phyloP scores from a whole-genome alignment of 2,888 invertebrate species.

The Drosophila subquinaria region DNA sequence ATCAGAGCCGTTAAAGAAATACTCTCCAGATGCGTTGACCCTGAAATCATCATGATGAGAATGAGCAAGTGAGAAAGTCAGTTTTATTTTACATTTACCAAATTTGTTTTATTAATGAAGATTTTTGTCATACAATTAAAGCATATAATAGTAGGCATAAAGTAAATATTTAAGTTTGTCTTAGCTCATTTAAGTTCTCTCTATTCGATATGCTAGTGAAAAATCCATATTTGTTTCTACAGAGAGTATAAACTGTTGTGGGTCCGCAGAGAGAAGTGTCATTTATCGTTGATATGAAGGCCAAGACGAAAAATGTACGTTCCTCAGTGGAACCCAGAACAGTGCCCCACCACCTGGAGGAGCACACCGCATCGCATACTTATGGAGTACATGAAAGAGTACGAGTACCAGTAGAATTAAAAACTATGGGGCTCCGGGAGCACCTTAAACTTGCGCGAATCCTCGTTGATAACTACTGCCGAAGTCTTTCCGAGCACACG shows the following conservation, averaged over 20 bases:
- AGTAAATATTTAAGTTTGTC: constrained; percentile 34
- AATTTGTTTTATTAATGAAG: constrained; percentile 72
- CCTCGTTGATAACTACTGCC: constrained; percentile 70
- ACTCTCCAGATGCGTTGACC: background rate
- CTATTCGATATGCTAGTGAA: constrained; percentile 33
- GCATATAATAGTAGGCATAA: constrained; percentile 60
- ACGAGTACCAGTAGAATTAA: constrained; percentile 15
- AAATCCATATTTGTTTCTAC: constrained; percentile 43
- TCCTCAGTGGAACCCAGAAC: constrained; percentile 74
- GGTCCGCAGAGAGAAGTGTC: constrained; percentile 77
- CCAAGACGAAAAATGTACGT: constrained; percentile 58
- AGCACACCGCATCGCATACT: background rate
- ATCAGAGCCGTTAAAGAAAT: background rate
- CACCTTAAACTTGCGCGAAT: constrained; percentile 65
- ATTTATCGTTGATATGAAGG: constrained; percentile 37
- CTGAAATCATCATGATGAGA: background rate
- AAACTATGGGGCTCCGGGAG: constrained; percentile 54
- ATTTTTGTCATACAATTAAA: constrained; percentile 79
- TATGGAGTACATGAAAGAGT: constrained; percentile 7
- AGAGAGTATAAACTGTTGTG: constrained; percentile 19
- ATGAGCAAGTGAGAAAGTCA: background rate
- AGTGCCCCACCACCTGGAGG: constrained; percentile 15
- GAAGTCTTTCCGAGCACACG: constrained; percentile 84
- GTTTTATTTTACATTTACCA: constrained; percentile 52
- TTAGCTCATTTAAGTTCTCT: constrained; percentile 46